phyloP scores from a whole-genome alignment of 1,140 invertebrate genomes.

The Eupeodes corollae region DNA sequence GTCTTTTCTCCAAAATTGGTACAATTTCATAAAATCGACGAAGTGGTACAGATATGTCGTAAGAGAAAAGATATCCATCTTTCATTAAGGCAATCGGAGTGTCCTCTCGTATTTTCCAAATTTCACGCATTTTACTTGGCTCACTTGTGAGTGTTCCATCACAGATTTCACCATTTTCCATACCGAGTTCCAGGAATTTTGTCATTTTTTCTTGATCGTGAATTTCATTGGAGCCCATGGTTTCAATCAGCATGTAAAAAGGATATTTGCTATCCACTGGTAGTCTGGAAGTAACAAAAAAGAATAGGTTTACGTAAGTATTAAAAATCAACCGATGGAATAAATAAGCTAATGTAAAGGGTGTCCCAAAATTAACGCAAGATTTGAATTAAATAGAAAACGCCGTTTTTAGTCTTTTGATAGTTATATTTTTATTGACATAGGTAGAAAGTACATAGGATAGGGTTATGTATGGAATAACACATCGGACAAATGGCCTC shows the following conservation, averaged over 20 bases:
- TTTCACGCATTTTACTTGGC: constrained; percentile 56
- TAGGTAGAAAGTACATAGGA: no score
- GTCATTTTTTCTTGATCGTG: constrained; percentile 80
- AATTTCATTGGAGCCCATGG: constrained; percentile 60
- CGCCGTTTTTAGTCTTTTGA: no score
- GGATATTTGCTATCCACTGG: constrained; percentile 52
- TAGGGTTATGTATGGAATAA: no score
- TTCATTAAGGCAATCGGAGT: constrained; percentile 61
- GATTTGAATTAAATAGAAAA: no score
- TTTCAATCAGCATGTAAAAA: constrained; percentile 83
- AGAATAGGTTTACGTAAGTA: no score
- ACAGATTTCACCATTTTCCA: constrained; percentile 52
- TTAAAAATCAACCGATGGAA: no score
- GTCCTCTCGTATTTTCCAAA: constrained; percentile 73
- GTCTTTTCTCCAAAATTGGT: constrained; percentile 48
- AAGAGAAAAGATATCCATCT: constrained; percentile 86
- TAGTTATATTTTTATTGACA: no score
- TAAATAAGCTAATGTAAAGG: no score
- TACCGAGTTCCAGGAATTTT: constrained; percentile 57
- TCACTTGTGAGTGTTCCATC: constrained; percentile 76
- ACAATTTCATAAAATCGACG: constrained; percentile 73
- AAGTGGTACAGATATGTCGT: constrained; percentile 81
- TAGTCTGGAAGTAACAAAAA: constrained; percentile 42
- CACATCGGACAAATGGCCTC: no score
- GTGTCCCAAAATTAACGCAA: no score